These are phyloP conservation scores for Prolemur simus DNA, from an alignment of 2,113 vertebrate genomes.

Conservation along the genomic window DNA sequence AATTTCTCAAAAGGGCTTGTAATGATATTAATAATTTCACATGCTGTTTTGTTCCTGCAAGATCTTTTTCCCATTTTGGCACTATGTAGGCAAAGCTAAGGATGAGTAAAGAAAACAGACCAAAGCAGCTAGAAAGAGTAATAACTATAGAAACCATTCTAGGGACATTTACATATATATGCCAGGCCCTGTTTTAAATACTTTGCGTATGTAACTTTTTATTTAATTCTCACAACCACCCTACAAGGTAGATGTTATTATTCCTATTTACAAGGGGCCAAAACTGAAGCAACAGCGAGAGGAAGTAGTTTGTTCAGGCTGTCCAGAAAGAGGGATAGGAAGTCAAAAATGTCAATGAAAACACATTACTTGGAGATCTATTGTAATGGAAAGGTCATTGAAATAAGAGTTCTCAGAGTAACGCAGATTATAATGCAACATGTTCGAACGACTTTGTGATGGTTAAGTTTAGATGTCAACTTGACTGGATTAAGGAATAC, in stretches of 20 bases:
- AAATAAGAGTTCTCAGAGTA: background rate
- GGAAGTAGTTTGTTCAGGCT: background rate
- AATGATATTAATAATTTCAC: background rate
- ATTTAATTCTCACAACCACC: background rate
- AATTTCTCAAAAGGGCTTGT: background rate
- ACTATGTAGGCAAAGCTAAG: background rate
- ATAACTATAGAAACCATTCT: background rate
- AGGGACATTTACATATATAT: background rate
- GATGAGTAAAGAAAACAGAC: background rate
- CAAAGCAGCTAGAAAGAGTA: background rate
- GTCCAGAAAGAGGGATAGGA: background rate
- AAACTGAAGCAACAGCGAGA: background rate
- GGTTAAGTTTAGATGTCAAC: background rate
- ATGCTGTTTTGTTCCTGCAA: background rate
- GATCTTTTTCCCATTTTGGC: background rate
- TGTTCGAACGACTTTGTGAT: background rate
- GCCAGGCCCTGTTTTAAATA: background rate
- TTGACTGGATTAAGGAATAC: background rate
- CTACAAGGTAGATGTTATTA: background rate
- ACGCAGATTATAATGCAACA: background rate
- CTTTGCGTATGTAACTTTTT: background rate
- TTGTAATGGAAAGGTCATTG: background rate
- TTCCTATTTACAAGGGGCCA: background rate
- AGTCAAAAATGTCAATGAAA: background rate
- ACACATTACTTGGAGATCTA: background rate